Evolutionary conservation across 2,797 vertebrate species (phyloP).

Genomic region (Lycodopsis pacificus): DNA sequence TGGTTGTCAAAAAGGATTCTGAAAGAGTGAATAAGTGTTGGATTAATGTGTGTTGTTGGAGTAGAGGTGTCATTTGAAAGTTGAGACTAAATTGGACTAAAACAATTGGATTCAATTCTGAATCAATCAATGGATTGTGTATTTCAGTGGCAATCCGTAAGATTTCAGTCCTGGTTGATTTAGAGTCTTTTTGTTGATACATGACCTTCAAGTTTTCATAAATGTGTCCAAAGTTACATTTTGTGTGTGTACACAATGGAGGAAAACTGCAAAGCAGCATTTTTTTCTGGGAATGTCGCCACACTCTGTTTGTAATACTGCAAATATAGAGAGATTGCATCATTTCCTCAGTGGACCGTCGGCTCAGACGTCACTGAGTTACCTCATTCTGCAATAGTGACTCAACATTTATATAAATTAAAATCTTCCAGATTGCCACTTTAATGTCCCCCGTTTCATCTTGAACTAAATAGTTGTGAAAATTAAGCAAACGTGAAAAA

Average conservation of each 20-base stretch:
- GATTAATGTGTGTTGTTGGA: neutral
- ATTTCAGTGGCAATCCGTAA: too few species aligned
- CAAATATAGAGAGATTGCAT: neutral
- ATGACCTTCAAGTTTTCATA: too few species aligned
- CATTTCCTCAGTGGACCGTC: neutral
- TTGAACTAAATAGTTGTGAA: neutral
- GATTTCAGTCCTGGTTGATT: too few species aligned
- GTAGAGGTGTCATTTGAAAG: conserved; percentile 1
- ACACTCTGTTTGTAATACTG: neutral
- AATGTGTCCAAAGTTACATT: too few species aligned
- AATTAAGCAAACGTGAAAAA: neutral
- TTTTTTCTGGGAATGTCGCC: too few species aligned
- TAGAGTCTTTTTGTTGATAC: too few species aligned
- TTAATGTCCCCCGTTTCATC: neutral
- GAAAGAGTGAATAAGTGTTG: conserved; percentile 22
- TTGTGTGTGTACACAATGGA: too few species aligned
- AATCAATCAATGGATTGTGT: neutral
- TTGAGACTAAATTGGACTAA: conserved; percentile 8
- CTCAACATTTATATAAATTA: neutral
- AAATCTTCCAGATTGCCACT: neutral
- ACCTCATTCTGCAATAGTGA: neutral
- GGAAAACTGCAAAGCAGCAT: too few species aligned
- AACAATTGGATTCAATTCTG: conserved; percentile 14
- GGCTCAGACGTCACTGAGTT: neutral
- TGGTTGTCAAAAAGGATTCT: conserved; percentile 7